A percentile compares a stretch with the other conserved stretches of the same genome.
Evolutionary conservation across 2,888 invertebrate genomes (phyloP).

Genomic region (Oxytorus armatus): DNA sequence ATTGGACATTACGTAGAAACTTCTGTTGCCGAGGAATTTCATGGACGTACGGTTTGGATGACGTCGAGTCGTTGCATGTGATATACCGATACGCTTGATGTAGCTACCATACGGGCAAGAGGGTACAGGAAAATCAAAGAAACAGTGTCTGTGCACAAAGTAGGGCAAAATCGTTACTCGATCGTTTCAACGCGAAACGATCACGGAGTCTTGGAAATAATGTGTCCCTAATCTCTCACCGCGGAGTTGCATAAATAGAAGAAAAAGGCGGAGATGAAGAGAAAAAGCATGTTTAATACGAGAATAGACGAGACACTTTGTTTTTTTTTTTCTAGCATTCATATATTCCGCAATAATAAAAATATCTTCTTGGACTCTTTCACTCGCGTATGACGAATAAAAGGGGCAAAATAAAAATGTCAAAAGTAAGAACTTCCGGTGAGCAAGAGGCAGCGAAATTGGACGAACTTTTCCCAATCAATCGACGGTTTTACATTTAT

Average conservation of each 20-base stretch:
- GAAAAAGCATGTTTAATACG: background rate
- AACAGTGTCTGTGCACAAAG: conserved; percentile 45
- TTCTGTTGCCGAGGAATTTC: conserved; percentile 52
- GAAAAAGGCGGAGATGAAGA: conserved; percentile 1
- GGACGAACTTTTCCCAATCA: too few relatives aligned
- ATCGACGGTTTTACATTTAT: too few relatives aligned
- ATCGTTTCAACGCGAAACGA: conserved; percentile 48
- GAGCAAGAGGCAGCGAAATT: too few relatives aligned
- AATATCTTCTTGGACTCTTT: too few relatives aligned
- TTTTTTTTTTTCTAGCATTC: too few relatives aligned
- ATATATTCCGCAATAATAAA: too few relatives aligned
- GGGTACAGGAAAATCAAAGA: conserved; percentile 47
- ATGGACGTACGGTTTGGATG: conserved; percentile 50
- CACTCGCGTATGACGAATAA: too few relatives aligned
- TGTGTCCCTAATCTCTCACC: conserved; percentile 54
- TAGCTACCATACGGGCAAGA: conserved; percentile 21
- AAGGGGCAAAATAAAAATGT: too few relatives aligned
- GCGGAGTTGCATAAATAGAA: conserved; percentile 41
- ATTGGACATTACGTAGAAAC: conserved; percentile 19
- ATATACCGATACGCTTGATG: conserved; percentile 12
- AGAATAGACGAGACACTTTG: too few relatives aligned
- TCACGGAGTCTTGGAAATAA: conserved; percentile 53
- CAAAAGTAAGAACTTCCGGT: too few relatives aligned
- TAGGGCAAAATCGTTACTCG: conserved; percentile 65
- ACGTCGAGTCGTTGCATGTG: conserved; percentile 7